Evolutionary conservation across 2,797 vertebrate genomes (phyloP).

Genomic region (Leptoclinus maculatus): DNA sequence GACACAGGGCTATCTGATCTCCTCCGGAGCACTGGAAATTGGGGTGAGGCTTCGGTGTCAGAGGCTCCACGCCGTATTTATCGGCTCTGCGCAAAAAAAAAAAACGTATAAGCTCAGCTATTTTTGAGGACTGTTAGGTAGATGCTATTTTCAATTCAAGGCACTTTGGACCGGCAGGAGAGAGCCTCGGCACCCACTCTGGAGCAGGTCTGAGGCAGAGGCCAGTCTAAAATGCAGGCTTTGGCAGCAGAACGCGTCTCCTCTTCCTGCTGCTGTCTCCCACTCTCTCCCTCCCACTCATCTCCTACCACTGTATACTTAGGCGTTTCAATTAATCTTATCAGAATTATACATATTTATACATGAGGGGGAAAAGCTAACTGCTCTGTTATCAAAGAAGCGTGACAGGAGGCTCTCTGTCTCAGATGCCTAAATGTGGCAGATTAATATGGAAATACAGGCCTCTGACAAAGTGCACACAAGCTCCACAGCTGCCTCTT

Average conservation of each 20-base stretch:
- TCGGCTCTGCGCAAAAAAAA: slow-evolving; percentile 64
- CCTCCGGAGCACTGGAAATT: slow-evolving; percentile 82
- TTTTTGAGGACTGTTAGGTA: slow-evolving; percentile 77
- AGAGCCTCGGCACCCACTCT: slow-evolving; percentile 48
- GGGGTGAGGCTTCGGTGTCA: slow-evolving; percentile 82
- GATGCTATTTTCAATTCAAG: slow-evolving; percentile 80
- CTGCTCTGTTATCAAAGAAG: slow-evolving; percentile 80
- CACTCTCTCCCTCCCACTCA: slow-evolving; percentile 48
- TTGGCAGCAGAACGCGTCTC: slow-evolving; percentile 60
- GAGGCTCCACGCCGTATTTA: slow-evolving; percentile 82
- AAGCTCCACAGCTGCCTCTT: slow-evolving; percentile 57
- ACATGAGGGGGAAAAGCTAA: slow-evolving; percentile 79
- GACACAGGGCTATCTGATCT: slow-evolving; percentile 84
- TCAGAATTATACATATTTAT: slow-evolving; percentile 88
- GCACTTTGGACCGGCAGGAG: slow-evolving; percentile 70
- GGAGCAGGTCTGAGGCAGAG: slow-evolving; percentile 58
- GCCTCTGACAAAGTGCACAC: slow-evolving; percentile 74
- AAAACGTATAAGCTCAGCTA: slow-evolving; percentile 77
- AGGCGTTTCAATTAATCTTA: slow-evolving; percentile 86
- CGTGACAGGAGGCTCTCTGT: slow-evolving; percentile 77
- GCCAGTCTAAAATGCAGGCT: slow-evolving; percentile 63
- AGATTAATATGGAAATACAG: slow-evolving; percentile 85
- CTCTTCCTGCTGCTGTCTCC: slow-evolving; percentile 46
- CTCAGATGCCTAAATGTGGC: slow-evolving; percentile 78
- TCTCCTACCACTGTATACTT: slow-evolving; percentile 77